These are phyloP conservation scores for Cavia aperea DNA, from an alignment of 2,113 vertebrate species.

Conservation along the genomic window DNA sequence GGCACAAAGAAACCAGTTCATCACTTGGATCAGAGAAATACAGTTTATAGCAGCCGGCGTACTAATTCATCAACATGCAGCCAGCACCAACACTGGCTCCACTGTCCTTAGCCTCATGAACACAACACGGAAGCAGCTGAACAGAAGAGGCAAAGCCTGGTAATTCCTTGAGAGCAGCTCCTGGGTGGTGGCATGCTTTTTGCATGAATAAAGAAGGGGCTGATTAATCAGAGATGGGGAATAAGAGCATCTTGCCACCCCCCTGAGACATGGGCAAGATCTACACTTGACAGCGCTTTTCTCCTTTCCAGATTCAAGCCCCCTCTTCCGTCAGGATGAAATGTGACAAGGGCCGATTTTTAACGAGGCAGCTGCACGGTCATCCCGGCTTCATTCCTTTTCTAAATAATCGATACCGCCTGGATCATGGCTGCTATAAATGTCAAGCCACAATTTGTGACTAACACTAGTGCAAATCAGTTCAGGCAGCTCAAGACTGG, in stretches of 20 bases:
- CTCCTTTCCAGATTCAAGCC: background rate
- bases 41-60: background rate
- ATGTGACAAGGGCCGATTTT: background rate
- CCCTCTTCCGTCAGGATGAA: background rate
- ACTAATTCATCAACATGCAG: background rate
- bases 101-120: background rate
- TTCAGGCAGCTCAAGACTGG: background rate
- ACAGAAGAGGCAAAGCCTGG: background rate
- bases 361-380: background rate
- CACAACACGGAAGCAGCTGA: background rate
- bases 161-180: background rate
- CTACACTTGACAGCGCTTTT: rapidly evolving
- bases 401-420: conserved; percentile 38
- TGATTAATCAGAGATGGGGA: background rate
- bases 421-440: conserved; percentile 29
- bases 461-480: background rate
- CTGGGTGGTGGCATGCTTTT: background rate
- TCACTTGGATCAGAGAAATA: background rate
- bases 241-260: background rate
- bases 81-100: too few species aligned
- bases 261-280: rapidly evolving
- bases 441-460: conserved; percentile 32
- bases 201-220: background rate
- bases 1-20: background rate
- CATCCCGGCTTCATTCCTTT: background rate